Conservation (phyloP, 2,888 invertebrate species). For the Hypena proboscidalis region DNA sequence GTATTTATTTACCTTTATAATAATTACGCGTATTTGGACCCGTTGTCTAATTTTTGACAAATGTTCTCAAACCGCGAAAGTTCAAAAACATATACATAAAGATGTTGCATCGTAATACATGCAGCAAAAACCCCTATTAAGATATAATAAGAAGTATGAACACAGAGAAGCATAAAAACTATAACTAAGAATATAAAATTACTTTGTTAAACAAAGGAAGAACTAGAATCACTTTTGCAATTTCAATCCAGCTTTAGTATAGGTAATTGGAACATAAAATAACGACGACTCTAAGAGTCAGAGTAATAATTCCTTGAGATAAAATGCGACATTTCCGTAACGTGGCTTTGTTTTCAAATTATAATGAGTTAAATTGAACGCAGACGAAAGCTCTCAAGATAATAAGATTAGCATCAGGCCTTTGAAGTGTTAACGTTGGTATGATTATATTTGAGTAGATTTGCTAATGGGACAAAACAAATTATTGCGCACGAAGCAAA, state of each 20-base stretch:
- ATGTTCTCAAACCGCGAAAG: too few species aligned
- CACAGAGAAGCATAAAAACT: too few species aligned
- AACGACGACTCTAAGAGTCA: background rate
- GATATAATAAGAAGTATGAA: too few species aligned
- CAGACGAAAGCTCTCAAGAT: conserved; percentile 32
- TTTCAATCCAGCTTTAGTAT: too few species aligned
- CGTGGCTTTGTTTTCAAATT: conserved; percentile 30
- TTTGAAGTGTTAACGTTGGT: conserved; percentile 33
- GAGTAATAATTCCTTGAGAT: background rate
- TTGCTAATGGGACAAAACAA: conserved; percentile 13
- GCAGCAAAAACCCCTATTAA: too few species aligned
- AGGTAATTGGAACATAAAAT: too few species aligned
- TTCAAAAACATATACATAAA: too few species aligned
- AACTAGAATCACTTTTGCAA: too few species aligned
- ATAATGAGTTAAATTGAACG: conserved; percentile 34
- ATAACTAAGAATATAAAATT: background rate
- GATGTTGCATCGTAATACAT: too few species aligned
- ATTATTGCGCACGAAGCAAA: conserved; percentile 2
- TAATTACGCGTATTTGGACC: too few species aligned
- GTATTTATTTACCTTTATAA: too few species aligned
- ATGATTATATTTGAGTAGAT: conserved; percentile 21
- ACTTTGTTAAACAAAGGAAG: background rate
- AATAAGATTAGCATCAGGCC: conserved; percentile 31
- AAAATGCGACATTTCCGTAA: conserved; percentile 3
- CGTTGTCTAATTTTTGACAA: too few species aligned